phyloP scores from a whole-genome alignment of 2,888 invertebrate genomes.

The Mayetiola destructor region DNA sequence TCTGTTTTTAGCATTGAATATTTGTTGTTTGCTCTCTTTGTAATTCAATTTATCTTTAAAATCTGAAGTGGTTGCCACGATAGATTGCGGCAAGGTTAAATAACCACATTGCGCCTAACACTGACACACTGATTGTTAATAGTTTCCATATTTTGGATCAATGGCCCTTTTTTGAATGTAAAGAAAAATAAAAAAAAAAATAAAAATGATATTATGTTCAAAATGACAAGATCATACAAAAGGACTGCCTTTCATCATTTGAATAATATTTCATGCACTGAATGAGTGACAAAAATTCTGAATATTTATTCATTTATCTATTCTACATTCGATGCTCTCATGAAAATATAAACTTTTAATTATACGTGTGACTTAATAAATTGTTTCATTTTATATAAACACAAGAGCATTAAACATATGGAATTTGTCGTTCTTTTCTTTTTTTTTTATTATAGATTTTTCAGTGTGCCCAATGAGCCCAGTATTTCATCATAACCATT shows the following conservation, averaged over 20 bases:
- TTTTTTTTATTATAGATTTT: no score
- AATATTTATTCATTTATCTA: conserved; percentile 10
- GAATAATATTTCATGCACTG: background rate
- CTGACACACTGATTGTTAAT: background rate
- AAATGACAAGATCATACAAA: background rate
- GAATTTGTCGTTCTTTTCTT: no score
- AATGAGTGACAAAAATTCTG: no score
- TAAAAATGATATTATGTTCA: background rate
- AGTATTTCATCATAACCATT: no score
- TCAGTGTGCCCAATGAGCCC: no score
- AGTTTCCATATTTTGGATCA: background rate
- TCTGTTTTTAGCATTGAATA: background rate
- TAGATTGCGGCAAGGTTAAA: conserved; percentile 3
- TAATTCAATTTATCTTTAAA: no score
- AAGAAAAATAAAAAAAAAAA: background rate
- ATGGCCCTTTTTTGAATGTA: background rate
- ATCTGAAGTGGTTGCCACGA: no score
- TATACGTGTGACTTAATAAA: conserved; percentile 3
- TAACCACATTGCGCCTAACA: background rate
- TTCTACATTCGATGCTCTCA: conserved; percentile 11
- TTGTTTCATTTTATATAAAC: background rate
- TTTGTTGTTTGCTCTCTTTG: background rate
- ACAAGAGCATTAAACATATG: no score
- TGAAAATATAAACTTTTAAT: conserved; percentile 13
- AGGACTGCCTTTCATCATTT: background rate